Percentiles rank a stretch among this genome's conserved stretches.
phyloP scores from a whole-genome alignment of 64 coral and sea anemone species.

The Hydrozoanthus tunicans region DNA sequence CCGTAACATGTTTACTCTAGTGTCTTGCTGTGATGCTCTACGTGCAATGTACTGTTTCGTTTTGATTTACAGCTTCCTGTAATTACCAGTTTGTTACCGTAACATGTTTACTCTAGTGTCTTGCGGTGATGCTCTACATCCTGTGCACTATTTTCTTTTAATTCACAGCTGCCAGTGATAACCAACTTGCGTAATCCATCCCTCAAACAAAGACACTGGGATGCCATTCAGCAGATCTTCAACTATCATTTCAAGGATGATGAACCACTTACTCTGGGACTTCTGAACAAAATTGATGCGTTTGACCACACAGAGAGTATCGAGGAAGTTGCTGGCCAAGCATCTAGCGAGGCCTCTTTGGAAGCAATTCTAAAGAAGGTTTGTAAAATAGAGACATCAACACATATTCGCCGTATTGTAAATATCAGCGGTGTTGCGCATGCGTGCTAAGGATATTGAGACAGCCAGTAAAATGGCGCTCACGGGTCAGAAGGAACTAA shows the following conservation, averaged over 20 bases:
- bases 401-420: no score
- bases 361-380: conserved; percentile 97
- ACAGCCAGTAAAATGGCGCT: no score
- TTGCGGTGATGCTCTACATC: background rate
- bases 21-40: no score
- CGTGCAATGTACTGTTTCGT: no score
- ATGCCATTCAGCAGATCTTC: conserved; percentile 95
- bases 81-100: no score
- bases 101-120: no score
- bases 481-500: no score
- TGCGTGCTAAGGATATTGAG: no score
- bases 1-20: no score
- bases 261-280: conserved; percentile 86
- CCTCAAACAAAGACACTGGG: conserved; percentile 95
- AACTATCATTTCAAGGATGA: conserved; percentile 97
- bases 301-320: conserved; percentile 98
- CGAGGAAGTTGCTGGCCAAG: conserved; percentile 94
- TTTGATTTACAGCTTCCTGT: no score
- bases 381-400: background rate
- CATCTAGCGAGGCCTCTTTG: conserved; percentile 93
- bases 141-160: background rate
- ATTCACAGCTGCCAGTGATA: conserved; percentile 87
- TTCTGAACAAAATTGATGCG: conserved; percentile 90
- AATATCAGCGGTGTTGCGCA: no score
- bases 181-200: conserved; percentile 95